Evolutionary conservation across 2,113 vertebrate species (phyloP).

Genomic region (Xenopus borealis): DNA sequence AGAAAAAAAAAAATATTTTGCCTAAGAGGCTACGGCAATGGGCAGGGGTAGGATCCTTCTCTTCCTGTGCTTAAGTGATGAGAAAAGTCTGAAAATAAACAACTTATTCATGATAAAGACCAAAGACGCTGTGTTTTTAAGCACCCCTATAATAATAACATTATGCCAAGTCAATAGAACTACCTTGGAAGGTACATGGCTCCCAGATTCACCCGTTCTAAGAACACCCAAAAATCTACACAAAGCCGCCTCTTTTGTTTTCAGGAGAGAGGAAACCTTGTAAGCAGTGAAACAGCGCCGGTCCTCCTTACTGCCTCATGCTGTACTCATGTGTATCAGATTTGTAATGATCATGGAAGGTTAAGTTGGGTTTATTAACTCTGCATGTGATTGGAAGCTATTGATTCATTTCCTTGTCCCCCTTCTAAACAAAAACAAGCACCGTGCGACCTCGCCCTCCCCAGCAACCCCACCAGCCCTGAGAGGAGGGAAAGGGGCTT

Average conservation of each 20-base stretch:
- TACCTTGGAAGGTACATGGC: too few relatives aligned
- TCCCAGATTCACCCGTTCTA: too few relatives aligned
- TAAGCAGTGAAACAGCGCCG: background rate
- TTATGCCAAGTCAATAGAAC: too few relatives aligned
- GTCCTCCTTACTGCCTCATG: slow-evolving; percentile 2
- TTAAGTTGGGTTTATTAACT: slow-evolving; percentile 32
- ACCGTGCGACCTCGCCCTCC: slow-evolving; percentile 10
- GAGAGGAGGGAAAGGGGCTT: slow-evolving; percentile 23
- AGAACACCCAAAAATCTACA: too few relatives aligned
- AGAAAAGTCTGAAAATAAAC: too few relatives aligned
- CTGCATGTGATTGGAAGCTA: slow-evolving; percentile 24
- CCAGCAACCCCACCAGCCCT: slow-evolving; percentile 20
- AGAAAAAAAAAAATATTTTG: too few relatives aligned
- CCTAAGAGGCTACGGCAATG: too few relatives aligned
- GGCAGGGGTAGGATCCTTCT: too few relatives aligned
- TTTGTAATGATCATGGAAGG: slow-evolving; percentile 22
- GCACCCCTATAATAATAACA: too few relatives aligned
- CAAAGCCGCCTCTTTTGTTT: background rate
- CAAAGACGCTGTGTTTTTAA: too few relatives aligned
- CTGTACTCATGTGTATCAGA: slow-evolving; percentile 22
- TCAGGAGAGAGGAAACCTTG: background rate
- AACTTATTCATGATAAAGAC: too few relatives aligned
- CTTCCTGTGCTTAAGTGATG: too few relatives aligned
- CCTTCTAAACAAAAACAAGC: slow-evolving; percentile 25
- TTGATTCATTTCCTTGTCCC: slow-evolving; percentile 35